A percentile compares a stretch with the other conserved stretches of the same genome.
These are phyloP conservation scores for Drosophila asahinai DNA, from an alignment of 1,140 invertebrate genomes.

Conservation along the genomic window DNA sequence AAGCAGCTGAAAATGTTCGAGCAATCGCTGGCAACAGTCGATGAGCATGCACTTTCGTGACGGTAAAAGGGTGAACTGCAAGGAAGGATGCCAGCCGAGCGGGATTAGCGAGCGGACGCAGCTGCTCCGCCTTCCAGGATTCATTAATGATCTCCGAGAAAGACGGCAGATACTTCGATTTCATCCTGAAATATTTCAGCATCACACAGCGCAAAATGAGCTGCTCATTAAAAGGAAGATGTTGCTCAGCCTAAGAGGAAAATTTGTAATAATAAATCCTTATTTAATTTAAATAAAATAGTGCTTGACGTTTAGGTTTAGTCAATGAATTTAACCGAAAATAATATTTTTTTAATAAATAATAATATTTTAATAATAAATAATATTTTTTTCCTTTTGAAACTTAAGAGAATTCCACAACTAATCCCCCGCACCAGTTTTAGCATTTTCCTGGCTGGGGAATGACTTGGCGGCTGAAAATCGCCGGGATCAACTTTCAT, in stretches of 20 bases:
- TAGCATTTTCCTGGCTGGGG: neutral
- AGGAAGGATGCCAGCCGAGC: conserved; percentile 11
- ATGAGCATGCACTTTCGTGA: conserved; percentile 39
- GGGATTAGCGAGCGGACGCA: conserved; percentile 29
- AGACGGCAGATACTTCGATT: neutral
- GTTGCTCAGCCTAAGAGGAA: neutral
- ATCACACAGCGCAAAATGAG: neutral
- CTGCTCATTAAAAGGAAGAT: neutral
- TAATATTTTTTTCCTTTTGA: neutral
- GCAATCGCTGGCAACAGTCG: neutral
- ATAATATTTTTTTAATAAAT: neutral
- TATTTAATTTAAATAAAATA: neutral
- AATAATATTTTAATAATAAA: neutral
- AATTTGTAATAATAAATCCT: neutral
- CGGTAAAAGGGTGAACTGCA: conserved; percentile 37
- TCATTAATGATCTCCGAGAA: conserved; percentile 43
- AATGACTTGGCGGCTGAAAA: conserved; percentile 45
- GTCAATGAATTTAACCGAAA: too few relatives aligned
- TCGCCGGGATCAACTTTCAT: conserved; percentile 51
- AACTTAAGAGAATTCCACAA: neutral
- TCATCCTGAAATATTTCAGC: neutral
- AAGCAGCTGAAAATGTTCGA: conserved; percentile 61
- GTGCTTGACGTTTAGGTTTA: neutral
- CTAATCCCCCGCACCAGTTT: neutral
- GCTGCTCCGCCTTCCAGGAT: conserved; percentile 33